Base-by-base conservation (phyloP, 2,888 invertebrate species). In the Agrotis ipsilon region DNA sequence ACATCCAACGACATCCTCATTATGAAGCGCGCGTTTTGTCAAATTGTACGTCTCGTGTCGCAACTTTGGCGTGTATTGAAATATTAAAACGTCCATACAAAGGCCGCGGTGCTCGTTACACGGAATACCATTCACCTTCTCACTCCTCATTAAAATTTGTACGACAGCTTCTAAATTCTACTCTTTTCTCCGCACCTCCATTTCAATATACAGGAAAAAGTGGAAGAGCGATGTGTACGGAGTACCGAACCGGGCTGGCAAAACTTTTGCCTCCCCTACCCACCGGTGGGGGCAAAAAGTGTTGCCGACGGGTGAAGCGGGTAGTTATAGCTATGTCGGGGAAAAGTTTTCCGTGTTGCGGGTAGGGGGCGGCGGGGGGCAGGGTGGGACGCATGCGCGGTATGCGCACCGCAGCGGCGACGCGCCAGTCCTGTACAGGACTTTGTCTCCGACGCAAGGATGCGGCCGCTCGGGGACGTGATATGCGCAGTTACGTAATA, bases 301-400 rank as follows among this genome's bases (percentile, higher is more conserved):
- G 95, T 94, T 94, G 94, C 94, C 95, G 94, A 92, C 95, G 94
- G 95, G 94, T 93, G 94, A 93, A 91, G 90, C 90, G 89, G 87
- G 89, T 93, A 91, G 90, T 92, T 96, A 94, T 96, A 96, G 94
- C 94, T 96, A 94, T 96, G 95, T 96, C 84, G 89, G 94, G 93
- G 95, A 96, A 96, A 96, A 96, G 96, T 96, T 96, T 96, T 96
- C 94, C 96, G 94, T 96, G 95, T 96, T 95, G 95, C 96, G 95
- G 96, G 96, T 86, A 87, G 94, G 88, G 91, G 91, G 87, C 72
- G 74, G 87, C 82, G 89, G 91, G 87, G 90, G 90, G 88, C 81
- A 63, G 85, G 80, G 86, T 90, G 81, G 88, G 88, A 82, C 96
- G 96, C 96, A 94, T 95, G 96, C 96, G 95, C 93, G 85, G n/a